Evolutionary conservation across 2,888 invertebrate species (phyloP).

Genomic region (Phytoseiulus persimilis): DNA sequence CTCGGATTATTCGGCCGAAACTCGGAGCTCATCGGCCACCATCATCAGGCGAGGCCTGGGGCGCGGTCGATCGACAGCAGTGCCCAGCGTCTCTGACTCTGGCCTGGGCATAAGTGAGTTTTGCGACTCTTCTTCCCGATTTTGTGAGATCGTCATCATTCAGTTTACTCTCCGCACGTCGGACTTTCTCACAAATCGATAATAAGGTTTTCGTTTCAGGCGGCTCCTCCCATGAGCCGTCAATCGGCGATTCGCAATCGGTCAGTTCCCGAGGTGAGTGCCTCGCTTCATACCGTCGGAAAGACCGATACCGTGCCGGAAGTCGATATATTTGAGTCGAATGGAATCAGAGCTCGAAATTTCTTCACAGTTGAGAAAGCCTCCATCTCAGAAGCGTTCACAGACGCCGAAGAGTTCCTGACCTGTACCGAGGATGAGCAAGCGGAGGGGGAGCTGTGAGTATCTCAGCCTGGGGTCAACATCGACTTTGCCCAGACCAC

Average conservation of each 20-base stretch:
- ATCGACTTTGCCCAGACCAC: not conserved
- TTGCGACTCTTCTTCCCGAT: not conserved
- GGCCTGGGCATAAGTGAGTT: not conserved
- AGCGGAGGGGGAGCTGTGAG: not conserved
- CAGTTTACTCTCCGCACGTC: too few species aligned
- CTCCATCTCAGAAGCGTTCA: not conserved
- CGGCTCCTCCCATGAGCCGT: not conserved
- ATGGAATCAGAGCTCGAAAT: too few species aligned
- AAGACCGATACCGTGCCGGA: too few species aligned
- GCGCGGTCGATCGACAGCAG: not conserved
- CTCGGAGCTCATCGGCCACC: not conserved
- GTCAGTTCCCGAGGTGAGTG: not conserved
- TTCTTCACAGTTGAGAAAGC: not conserved
- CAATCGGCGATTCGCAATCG: not conserved
- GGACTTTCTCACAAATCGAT: too few species aligned
- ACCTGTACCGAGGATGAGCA: not conserved
- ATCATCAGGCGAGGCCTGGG: not conserved
- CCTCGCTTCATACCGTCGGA: too few species aligned
- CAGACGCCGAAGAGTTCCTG: not conserved
- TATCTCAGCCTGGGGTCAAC: not conserved
- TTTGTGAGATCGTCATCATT: too few species aligned
- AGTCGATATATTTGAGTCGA: not conserved
- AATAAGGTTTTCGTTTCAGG: not conserved
- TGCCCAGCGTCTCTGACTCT: not conserved
- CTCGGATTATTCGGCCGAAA: not conserved